These are phyloP conservation scores for Melitaea athalia DNA, from an alignment of 2,888 invertebrate genomes.

Conservation along the genomic window DNA sequence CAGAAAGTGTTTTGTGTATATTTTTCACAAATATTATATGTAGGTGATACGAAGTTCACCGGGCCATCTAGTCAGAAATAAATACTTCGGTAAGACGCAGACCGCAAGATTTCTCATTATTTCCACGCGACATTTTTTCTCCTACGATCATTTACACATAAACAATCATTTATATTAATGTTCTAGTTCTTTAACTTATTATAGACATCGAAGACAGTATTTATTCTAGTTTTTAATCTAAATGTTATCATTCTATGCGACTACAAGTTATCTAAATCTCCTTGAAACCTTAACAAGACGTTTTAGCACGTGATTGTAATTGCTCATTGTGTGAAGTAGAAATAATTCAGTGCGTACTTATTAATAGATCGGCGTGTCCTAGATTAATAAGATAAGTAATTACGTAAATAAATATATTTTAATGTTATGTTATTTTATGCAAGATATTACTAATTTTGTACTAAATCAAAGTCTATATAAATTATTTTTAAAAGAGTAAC, in stretches of 20 bases:
- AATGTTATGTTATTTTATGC: no score
- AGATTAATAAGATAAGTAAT: background rate
- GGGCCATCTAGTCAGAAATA: no score
- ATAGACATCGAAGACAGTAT: no score
- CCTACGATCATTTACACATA: background rate
- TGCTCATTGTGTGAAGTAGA: background rate
- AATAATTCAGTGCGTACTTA: background rate
- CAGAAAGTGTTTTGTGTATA: no score
- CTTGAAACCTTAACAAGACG: conserved; percentile 1
- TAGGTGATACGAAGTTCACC: no score
- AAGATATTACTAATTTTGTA: background rate
- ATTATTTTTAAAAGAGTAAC: background rate
- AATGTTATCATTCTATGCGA: background rate
- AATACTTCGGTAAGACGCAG: no score
- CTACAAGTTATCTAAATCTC: conserved; percentile 1
- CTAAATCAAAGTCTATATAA: no score
- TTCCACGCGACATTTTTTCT: background rate
- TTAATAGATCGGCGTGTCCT: conserved; percentile 16
- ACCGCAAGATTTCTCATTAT: background rate
- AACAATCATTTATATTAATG: background rate
- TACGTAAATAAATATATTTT: no score
- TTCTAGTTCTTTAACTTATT: background rate
- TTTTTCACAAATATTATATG: no score
- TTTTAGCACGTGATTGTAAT: conserved; percentile 16
- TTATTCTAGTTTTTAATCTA: background rate